phyloP scores from a whole-genome alignment of 2,113 vertebrate species.

The Tetraodon nigroviridis region DNA sequence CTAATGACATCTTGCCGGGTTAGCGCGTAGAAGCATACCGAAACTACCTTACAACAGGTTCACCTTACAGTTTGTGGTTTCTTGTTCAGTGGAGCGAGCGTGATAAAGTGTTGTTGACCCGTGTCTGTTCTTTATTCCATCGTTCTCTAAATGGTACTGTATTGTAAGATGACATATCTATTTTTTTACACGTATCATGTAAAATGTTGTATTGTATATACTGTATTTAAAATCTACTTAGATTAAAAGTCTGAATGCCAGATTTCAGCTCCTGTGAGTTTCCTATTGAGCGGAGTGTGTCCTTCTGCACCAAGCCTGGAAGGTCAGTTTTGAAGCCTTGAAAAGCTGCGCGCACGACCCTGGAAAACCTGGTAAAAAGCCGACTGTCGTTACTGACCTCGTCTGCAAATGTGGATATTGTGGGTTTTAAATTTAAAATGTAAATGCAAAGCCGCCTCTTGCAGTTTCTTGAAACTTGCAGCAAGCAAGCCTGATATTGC shows the following conservation, averaged over 20 bases:
- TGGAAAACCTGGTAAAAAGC: no score
- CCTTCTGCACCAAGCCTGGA: background rate
- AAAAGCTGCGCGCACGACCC: no score
- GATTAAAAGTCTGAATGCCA: constrained; percentile 66
- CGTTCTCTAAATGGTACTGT: constrained; percentile 72
- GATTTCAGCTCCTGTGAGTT: constrained; percentile 24
- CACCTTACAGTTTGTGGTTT: constrained; percentile 43
- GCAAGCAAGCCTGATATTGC: constrained; percentile 21
- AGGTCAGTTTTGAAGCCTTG: constrained; percentile 7
- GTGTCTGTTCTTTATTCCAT: constrained; percentile 59
- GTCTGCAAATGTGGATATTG: no score
- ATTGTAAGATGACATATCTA: constrained; percentile 79
- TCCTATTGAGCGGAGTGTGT: constrained; percentile 6
- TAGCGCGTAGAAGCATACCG: constrained; percentile 49
- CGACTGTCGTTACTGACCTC: no score
- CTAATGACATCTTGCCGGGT: constrained; percentile 49
- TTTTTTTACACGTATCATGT: constrained; percentile 78
- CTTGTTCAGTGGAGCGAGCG: constrained; percentile 55
- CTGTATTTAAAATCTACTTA: constrained; percentile 67
- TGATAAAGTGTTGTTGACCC: constrained; percentile 56
- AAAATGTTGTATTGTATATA: constrained; percentile 72
- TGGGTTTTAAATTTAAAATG: background rate
- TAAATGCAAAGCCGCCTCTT: constrained; percentile 41
- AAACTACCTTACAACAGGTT: constrained; percentile 48
- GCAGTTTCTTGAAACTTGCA: constrained; percentile 54